A percentile compares a stretch with the other conserved stretches of the same genome.
phyloP scores from a whole-genome alignment of 2,888 invertebrate genomes.

The Hoplodrina ambigua region DNA sequence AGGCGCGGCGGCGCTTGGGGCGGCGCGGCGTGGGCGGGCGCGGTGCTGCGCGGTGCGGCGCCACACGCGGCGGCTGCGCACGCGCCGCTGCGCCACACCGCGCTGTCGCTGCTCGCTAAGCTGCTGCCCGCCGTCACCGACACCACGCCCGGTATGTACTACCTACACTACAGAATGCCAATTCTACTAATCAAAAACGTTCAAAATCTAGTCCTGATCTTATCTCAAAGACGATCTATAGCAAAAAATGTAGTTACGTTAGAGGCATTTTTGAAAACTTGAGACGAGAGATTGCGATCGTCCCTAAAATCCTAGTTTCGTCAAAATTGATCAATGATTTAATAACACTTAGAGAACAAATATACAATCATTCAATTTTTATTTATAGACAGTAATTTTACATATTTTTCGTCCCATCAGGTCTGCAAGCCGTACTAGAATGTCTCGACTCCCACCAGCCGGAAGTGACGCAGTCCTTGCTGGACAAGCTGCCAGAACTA shows the following conservation, averaged over 20 bases:
- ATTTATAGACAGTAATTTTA: no score
- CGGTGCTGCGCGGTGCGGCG: slow-evolving; percentile 86
- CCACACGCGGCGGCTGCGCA: slow-evolving; percentile 86
- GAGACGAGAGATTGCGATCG: no score
- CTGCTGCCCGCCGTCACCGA: slow-evolving; percentile 81
- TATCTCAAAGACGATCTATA: no score
- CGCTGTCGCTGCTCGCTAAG: slow-evolving; percentile 92
- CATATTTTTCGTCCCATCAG: slow-evolving; percentile 71
- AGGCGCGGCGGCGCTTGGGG: slow-evolving; percentile 88
- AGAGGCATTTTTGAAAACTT: no score
- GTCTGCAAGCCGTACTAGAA: slow-evolving; percentile 94
- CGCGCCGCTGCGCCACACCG: slow-evolving; percentile 91
- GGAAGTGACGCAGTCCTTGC: slow-evolving; percentile 94
- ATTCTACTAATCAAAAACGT: no score
- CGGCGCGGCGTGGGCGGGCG: slow-evolving; percentile 72
- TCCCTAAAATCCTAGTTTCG: no score
- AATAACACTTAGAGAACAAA: no score
- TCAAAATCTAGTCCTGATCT: no score
- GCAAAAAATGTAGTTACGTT: no score
- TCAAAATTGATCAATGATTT: no score
- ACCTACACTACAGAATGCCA: no score
- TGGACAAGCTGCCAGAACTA: slow-evolving; percentile 96
- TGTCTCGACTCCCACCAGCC: slow-evolving; percentile 95
- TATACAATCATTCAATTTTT: no score
- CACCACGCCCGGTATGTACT: slow-evolving; percentile 72